Percentiles rank a stretch among this genome's conserved stretches.
Conservation (phyloP, 2,888 invertebrate species). For the Laspeyria flexula region DNA sequence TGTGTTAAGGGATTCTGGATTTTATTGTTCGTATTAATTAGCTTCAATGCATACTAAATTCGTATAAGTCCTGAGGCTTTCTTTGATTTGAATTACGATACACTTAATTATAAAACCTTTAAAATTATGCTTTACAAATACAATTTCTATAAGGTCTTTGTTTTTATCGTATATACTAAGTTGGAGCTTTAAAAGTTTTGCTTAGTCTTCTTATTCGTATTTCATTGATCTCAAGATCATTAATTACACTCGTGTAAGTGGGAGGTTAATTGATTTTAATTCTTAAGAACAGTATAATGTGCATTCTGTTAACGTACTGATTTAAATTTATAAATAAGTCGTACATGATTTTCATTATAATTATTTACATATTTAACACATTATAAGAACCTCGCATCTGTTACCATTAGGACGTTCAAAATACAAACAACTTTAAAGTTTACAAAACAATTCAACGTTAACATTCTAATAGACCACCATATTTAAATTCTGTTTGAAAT, state of each 20-base stretch:
- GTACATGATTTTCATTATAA: background rate
- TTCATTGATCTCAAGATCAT: background rate
- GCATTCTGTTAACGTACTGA: background rate
- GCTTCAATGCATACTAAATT: background rate
- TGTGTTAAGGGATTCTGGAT: background rate
- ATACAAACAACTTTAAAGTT: background rate
- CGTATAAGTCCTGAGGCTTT: background rate
- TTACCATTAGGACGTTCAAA: background rate
- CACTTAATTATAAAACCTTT: background rate
- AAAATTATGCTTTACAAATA: no score
- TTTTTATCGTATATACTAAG: no score
- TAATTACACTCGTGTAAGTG: background rate
- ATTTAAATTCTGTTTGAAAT: conserved; percentile 6
- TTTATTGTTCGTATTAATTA: background rate
- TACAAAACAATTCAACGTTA: background rate
- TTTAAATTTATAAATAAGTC: background rate
- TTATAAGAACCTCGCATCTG: background rate
- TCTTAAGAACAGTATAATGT: background rate
- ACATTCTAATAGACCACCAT: background rate
- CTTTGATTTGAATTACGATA: background rate
- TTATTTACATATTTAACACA: background rate
- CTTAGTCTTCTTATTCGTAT: background rate
- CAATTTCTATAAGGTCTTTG: no score
- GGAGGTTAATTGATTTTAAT: conserved; percentile 1
- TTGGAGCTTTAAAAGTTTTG: no score